Conservation (phyloP, 2,888 invertebrate genomes). For the Panzeria rudis region DNA sequence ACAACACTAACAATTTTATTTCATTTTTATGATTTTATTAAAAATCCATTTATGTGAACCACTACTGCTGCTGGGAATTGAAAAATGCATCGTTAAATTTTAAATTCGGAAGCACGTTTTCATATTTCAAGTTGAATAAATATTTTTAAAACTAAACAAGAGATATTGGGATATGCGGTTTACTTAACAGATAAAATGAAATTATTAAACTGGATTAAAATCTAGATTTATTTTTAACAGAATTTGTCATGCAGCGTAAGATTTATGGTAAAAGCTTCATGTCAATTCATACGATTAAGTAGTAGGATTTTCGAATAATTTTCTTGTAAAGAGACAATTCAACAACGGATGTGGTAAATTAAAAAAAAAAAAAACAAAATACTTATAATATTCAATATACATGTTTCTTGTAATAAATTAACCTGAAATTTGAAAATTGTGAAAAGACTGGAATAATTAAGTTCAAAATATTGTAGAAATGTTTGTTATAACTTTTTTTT, state of each 20-base stretch:
- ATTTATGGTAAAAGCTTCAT: slow-evolving; percentile 45
- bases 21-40: background rate
- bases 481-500: background rate
- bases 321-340: slow-evolving; percentile 45
- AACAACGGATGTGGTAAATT: slow-evolving; percentile 62
- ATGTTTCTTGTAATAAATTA: background rate
- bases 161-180: slow-evolving; percentile 37
- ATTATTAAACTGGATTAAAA: slow-evolving; percentile 63
- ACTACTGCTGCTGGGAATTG: slow-evolving; percentile 39
- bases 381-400: background rate
- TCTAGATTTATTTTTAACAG: slow-evolving; percentile 39
- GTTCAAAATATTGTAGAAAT: background rate
- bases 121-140: slow-evolving; percentile 38
- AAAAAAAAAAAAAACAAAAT: background rate
- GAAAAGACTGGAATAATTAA: background rate
- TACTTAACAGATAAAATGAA: slow-evolving; percentile 52
- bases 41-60: slow-evolving; percentile 41
- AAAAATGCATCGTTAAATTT: slow-evolving; percentile 59
- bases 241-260: slow-evolving; percentile 27
- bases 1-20: background rate
- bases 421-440: background rate
- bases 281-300: slow-evolving; percentile 47
- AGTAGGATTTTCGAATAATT: slow-evolving; percentile 32
- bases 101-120: slow-evolving; percentile 69
- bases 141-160: slow-evolving; percentile 21